A percentile compares a stretch with the other conserved stretches of the same genome.
phyloP scores from a whole-genome alignment of 2,113 vertebrate genomes.

The Clarias batrachus region DNA sequence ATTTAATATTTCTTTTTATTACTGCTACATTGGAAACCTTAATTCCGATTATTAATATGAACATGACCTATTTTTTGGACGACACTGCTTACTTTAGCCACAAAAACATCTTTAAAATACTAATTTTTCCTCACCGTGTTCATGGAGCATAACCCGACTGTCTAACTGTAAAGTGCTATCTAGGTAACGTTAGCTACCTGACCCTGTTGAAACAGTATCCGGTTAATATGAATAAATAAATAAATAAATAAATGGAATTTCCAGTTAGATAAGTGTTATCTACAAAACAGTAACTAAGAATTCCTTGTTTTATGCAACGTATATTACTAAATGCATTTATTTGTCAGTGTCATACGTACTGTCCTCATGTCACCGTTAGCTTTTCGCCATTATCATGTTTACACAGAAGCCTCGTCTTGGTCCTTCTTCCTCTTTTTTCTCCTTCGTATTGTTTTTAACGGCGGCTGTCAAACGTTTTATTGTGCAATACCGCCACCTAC shows the following conservation, averaged over 20 bases:
- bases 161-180: neutral
- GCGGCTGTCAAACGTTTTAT: no score
- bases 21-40: neutral
- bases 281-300: neutral
- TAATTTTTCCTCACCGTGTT: neutral
- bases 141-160: neutral
- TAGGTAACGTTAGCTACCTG: neutral
- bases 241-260: neutral
- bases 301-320: neutral
- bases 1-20: neutral
- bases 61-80: neutral
- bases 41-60: neutral
- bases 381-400: neutral
- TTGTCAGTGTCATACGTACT: neutral
- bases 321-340: neutral
- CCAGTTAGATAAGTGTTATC: neutral
- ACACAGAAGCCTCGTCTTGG: neutral
- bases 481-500: neutral
- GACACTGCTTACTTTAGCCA: neutral
- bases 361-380: neutral
- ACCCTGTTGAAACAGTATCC: neutral
- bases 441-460: neutral
- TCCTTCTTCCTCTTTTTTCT: neutral
- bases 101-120: neutral
- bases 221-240: neutral